Conservation (phyloP, 1,140 invertebrate species). For the Penaeus vannamei region DNA sequence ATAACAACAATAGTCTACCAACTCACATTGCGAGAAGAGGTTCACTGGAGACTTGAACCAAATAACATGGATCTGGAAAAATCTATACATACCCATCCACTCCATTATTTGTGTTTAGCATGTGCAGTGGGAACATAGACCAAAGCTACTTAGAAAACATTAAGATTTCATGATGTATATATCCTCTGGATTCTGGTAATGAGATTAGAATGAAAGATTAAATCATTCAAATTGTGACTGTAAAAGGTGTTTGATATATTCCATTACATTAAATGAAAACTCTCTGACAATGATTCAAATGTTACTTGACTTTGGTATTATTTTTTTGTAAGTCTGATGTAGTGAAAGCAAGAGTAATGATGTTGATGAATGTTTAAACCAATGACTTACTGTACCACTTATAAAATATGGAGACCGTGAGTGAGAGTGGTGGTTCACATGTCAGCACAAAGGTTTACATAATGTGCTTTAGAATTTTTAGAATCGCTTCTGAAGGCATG, state of each 20-base stretch:
- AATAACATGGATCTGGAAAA: too few species aligned
- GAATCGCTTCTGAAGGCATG: too few species aligned
- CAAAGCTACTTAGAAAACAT: slow-evolving; percentile 52
- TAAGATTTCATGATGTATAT: slow-evolving; percentile 43
- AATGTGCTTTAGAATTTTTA: not conserved
- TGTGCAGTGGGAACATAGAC: slow-evolving; percentile 35
- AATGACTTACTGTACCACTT: slow-evolving; percentile 63
- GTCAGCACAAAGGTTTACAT: slow-evolving; percentile 26
- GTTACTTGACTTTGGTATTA: too few species aligned
- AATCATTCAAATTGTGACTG: slow-evolving; percentile 3
- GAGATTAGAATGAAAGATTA: slow-evolving; percentile 58
- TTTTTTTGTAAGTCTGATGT: not conserved
- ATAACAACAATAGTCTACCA: too few species aligned
- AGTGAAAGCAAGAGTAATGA: slow-evolving; percentile 28
- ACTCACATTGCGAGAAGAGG: too few species aligned
- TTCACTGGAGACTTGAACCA: too few species aligned
- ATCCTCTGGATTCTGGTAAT: slow-evolving; percentile 59
- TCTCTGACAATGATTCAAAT: too few species aligned
- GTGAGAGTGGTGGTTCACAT: slow-evolving; percentile 53
- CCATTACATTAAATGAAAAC: too few species aligned
- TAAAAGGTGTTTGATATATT: slow-evolving; percentile 40
- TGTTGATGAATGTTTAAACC: slow-evolving; percentile 52
- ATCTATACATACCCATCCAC: too few species aligned
- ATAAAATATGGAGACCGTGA: slow-evolving; percentile 54
- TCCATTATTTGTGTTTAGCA: not conserved